A percentile compares a stretch with the other conserved stretches of the same genome.
These are phyloP conservation scores for Ennomos erosarius DNA, from an alignment of 2,888 invertebrate species.

Conservation along the genomic window DNA sequence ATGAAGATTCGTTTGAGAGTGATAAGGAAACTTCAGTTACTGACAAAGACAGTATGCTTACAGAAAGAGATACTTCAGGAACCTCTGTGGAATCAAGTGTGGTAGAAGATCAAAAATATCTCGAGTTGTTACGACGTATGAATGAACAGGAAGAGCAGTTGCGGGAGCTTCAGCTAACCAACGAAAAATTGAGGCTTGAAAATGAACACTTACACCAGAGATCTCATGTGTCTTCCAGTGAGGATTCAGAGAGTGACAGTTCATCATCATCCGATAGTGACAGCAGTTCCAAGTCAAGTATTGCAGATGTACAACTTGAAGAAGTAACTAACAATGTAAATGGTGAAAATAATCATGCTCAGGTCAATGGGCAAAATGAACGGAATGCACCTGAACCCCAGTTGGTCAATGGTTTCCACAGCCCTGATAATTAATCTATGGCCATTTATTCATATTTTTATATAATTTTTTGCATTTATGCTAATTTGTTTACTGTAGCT, in stretches of 20 bases:
- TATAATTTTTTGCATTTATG: neutral
- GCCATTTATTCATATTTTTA: neutral
- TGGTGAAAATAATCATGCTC: conserved; percentile 40
- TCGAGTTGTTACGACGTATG: conserved; percentile 68
- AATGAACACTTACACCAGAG: conserved; percentile 85
- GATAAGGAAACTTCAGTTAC: conserved; percentile 56
- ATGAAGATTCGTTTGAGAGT: conserved; percentile 55
- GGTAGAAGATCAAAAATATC: conserved; percentile 61
- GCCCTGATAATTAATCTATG: conserved; percentile 50
- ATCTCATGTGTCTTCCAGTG: conserved; percentile 71
- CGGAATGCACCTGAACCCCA: conserved; percentile 50
- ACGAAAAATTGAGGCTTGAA: conserved; percentile 87
- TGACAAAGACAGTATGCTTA: conserved; percentile 68
- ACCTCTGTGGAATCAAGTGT: conserved; percentile 66
- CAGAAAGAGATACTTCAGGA: conserved; percentile 70
- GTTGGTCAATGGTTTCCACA: conserved; percentile 74
- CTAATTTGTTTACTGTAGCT: neutral
- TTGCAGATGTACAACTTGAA: conserved; percentile 44
- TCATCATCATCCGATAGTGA: conserved; percentile 80
- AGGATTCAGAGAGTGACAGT: conserved; percentile 87
- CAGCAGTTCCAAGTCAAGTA: conserved; percentile 70
- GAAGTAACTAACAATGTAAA: conserved; percentile 44
- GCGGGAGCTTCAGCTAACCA: conserved; percentile 85
- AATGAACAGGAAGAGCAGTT: conserved; percentile 87
- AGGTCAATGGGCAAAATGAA: conserved; percentile 57